A percentile compares a stretch with the other conserved stretches of the same genome.
Evolutionary conservation across 2,888 invertebrate species (phyloP).

Genomic region (Pollenia griseotomentosa): DNA sequence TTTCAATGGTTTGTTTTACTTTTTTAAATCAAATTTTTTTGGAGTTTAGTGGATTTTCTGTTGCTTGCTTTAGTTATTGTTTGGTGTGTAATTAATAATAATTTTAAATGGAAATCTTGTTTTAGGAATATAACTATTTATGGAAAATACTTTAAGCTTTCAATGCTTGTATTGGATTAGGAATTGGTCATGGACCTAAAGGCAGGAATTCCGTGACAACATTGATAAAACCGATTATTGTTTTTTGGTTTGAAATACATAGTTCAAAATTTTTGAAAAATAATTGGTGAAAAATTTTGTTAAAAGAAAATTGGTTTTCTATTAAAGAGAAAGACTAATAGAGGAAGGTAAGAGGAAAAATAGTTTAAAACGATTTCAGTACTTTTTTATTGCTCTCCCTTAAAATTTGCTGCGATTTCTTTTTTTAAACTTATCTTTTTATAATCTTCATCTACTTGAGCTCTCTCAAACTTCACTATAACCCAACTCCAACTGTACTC

Average conservation of each 20-base stretch:
- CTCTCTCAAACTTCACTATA: too few species aligned
- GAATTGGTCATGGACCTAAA: background rate
- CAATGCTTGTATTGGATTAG: background rate
- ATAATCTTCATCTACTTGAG: too few species aligned
- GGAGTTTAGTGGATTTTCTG: conserved; percentile 35
- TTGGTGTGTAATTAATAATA: conserved; percentile 57
- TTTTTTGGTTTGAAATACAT: background rate
- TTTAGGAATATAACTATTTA: conserved; percentile 39
- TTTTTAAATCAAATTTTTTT: conserved; percentile 59
- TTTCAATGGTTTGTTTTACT: conserved; percentile 1
- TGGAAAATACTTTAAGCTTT: conserved; percentile 8
- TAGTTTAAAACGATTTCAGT: too few species aligned
- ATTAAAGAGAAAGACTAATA: too few species aligned
- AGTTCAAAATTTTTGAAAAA: background rate
- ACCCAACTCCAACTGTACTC: too few species aligned
- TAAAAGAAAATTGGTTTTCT: too few species aligned
- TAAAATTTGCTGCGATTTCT: too few species aligned
- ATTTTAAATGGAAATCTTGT: conserved; percentile 39
- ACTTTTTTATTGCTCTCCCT: too few species aligned
- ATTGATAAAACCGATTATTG: background rate
- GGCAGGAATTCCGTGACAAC: conserved; percentile 43
- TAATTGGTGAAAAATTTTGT: too few species aligned
- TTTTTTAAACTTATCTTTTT: too few species aligned
- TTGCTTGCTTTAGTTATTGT: conserved; percentile 8
- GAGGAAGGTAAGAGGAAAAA: too few species aligned